Evolutionary conservation across 2,797 vertebrate species (phyloP).

Genomic region (Chelmon rostratus): DNA sequence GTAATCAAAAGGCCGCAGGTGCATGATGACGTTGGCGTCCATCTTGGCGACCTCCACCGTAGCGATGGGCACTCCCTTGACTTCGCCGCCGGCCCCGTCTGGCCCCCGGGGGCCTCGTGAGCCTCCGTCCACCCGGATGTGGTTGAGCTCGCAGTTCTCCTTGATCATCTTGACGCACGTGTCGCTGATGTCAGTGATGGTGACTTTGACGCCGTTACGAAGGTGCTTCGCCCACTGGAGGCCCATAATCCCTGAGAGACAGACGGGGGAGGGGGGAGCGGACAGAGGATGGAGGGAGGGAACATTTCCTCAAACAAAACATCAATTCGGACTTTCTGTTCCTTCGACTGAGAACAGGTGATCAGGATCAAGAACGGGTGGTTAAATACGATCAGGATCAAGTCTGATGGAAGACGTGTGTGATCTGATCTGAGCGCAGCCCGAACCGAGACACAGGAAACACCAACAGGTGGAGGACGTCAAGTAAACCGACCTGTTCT

Average conservation of each 20-base stretch:
- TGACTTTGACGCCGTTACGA: constrained; percentile 90
- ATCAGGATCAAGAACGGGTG: too few relatives aligned
- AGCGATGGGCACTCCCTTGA: constrained; percentile 74
- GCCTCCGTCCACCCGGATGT: constrained; percentile 88
- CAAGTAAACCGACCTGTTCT: too few relatives aligned
- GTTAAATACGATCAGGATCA: too few relatives aligned
- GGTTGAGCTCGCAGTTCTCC: constrained; percentile 96
- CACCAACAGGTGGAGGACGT: too few relatives aligned
- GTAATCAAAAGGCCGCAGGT: constrained; percentile 95
- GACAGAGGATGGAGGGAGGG: background rate
- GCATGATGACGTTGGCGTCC: constrained; percentile 99
- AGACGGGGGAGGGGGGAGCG: background rate
- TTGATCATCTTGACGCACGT: constrained; percentile 93
- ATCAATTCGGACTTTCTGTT: background rate
- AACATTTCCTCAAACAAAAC: background rate
- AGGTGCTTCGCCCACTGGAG: constrained; percentile 98
- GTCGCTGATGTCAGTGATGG: constrained; percentile 95
- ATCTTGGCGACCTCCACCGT: constrained; percentile 93
- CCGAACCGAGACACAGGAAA: too few relatives aligned
- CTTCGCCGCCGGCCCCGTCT: constrained; percentile 69
- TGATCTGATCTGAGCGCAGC: too few relatives aligned
- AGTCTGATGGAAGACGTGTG: too few relatives aligned
- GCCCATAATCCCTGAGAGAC: constrained; percentile 93
- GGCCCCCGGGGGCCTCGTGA: constrained; percentile 74
- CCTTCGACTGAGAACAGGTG: background rate